Conservation (phyloP, 1,140 invertebrate genomes). For the Xylocopa sonorina region DNA sequence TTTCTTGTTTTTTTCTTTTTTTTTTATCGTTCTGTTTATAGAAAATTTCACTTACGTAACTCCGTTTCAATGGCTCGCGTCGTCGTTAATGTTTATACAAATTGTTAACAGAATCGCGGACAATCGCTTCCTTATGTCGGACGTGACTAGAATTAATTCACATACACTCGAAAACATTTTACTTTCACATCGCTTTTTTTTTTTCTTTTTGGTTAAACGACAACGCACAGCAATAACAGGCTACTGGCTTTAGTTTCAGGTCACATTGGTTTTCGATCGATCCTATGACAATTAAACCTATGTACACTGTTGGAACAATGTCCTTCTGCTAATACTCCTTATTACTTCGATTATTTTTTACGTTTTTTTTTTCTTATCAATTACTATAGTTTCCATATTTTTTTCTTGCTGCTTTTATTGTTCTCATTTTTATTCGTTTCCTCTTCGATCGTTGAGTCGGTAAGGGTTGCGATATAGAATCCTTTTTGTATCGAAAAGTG, state of each 20-base stretch:
- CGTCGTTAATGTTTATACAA: slow-evolving; percentile 24
- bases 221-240: slow-evolving; percentile 17
- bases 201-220: not conserved
- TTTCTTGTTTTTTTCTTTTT: not conserved
- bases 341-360: not conserved
- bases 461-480: not conserved
- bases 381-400: not conserved
- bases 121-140: slow-evolving; percentile 5
- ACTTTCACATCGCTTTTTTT: slow-evolving; percentile 8
- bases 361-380: not conserved
- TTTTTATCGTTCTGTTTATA: not conserved
- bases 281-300: slow-evolving; percentile 34
- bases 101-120: slow-evolving; percentile 13
- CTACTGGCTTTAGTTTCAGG: slow-evolving; percentile 31
- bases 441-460: slow-evolving; percentile 6
- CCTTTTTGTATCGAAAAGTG: not conserved
- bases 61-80: not conserved
- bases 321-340: not conserved
- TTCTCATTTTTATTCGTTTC: not conserved
- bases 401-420: not conserved
- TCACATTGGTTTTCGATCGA: slow-evolving; percentile 39
- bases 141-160: not conserved
- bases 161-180: slow-evolving; percentile 17
- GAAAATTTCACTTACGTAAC: slow-evolving; percentile 26
- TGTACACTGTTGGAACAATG: slow-evolving; percentile 17